Evolutionary conservation across 2,113 vertebrate species (phyloP).

Genomic region (Eurystomus gularis): DNA sequence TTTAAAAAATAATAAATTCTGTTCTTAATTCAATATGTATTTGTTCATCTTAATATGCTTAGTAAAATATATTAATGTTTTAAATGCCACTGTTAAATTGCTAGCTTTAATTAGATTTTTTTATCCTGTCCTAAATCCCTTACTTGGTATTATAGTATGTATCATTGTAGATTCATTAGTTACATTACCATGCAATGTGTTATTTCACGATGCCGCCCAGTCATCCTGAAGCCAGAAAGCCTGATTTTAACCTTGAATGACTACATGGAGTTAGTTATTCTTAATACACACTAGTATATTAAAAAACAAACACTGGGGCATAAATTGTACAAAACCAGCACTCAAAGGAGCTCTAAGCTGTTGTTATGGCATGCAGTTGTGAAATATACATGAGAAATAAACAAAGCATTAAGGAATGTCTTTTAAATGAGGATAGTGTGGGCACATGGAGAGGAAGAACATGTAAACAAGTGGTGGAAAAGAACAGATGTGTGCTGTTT

Average conservation of each 20-base stretch:
- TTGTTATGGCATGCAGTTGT: neutral
- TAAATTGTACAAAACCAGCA: neutral
- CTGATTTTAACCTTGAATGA: constrained; percentile 43
- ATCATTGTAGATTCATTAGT: neutral
- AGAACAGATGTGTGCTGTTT: constrained; percentile 58
- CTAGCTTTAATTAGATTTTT: neutral
- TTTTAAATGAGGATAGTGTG: neutral
- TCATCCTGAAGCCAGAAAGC: constrained; percentile 32
- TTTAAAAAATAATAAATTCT: neutral
- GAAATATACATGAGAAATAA: neutral
- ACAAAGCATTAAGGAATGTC: constrained; percentile 3
- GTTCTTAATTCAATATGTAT: neutral
- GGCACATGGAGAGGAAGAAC: constrained; percentile 3
- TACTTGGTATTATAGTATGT: neutral
- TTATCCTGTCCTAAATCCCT: neutral
- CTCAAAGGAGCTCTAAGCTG: neutral
- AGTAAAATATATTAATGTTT: neutral
- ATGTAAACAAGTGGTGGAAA: constrained; percentile 45
- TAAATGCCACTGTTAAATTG: neutral
- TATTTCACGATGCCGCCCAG: neutral
- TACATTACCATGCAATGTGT: neutral
- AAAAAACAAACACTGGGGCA: neutral
- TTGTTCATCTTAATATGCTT: neutral
- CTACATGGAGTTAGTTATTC: constrained; percentile 11
- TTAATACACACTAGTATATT: neutral